phyloP scores from a whole-genome alignment of 2,888 invertebrate species.

The Cephus runcator region DNA sequence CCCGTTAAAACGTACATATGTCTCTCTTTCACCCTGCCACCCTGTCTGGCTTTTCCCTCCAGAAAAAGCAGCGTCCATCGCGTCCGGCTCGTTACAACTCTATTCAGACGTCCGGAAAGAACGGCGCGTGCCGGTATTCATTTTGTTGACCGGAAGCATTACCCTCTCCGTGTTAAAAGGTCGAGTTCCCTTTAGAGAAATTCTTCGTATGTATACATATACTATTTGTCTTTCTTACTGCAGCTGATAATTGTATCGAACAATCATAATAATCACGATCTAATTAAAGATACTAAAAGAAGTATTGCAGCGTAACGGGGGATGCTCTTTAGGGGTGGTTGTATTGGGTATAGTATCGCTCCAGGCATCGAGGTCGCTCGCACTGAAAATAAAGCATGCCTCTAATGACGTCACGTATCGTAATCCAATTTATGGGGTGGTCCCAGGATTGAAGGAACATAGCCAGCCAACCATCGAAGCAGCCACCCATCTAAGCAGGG shows the following conservation, averaged over 20 bases:
- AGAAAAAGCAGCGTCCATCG: neutral
- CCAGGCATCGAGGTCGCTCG: conserved; percentile 6
- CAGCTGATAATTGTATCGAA: neutral
- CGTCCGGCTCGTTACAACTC: conserved; percentile 63
- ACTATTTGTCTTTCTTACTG: neutral
- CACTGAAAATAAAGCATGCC: conserved; percentile 54
- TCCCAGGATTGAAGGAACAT: conserved; percentile 26
- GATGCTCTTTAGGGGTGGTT: neutral
- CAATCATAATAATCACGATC: neutral
- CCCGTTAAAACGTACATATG: conserved; percentile 31
- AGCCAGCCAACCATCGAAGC: conserved; percentile 9
- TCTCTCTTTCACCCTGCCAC: conserved; percentile 20
- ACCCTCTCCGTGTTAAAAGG: conserved; percentile 35
- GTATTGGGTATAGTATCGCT: conserved; percentile 3
- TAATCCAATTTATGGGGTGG: conserved; percentile 63
- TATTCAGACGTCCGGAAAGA: conserved; percentile 63
- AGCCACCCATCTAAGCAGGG: conserved; percentile 35
- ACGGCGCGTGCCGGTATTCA: conserved; percentile 62
- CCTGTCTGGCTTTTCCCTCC: neutral
- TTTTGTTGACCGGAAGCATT: conserved; percentile 62
- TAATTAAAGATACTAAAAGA: neutral
- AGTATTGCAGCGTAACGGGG: neutral
- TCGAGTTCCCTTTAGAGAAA: neutral
- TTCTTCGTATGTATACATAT: neutral
- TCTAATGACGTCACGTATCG: conserved; percentile 65